Base-by-base conservation (phyloP, 2,113 vertebrate species). In the Aphelocoma coerulescens region DNA sequence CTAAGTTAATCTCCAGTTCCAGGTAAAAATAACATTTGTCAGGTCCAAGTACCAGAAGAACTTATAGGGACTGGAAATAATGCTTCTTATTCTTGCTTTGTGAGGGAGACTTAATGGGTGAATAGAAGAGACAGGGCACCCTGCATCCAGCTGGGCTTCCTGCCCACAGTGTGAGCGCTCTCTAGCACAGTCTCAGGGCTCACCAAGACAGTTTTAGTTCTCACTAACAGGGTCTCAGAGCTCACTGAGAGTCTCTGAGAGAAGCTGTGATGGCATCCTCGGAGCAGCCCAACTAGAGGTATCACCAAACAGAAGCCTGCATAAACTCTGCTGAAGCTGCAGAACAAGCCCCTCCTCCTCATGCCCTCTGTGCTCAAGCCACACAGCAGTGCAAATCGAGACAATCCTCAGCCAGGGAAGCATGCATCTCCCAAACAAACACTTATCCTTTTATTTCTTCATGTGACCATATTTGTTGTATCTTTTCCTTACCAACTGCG, bases 161-260 rank as follows among this genome's bases (percentile, higher is more conserved):
- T 0, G 0, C 27, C 37, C 0, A 0, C 26, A 12, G 13, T 3
- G 4, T 33, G 54, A 66, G 32, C 1, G 1, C 51, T 86, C 37
- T 10, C 54, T 39, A 46, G 49, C 0, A 3, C 4, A 16, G 2
- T 41, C 39, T 22, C 62, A 63, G 39, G 3, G 39, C 13, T 22
- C 41, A 11, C 61, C 27, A 37, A 46, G 0, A 4, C 5, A 4
- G 9, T 39, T 27, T 88, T 32, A 66, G 71, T 1, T 11, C 30
- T 22, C 16, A 10, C 19, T 49, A n/a, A 24, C 28, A 57, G 3
- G 0, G 0, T 49, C 58, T 63, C 58, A 30, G 61, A 4, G 11
- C 13, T 58, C 37, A 11, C 44, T 23, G 44, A 49, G 0, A 7
- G 46, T 46, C 30, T 78, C 27, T 10, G 37, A 32, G 1, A 11